These are phyloP conservation scores for Sardina pilchardus DNA, from an alignment of 2,113 vertebrate species.

Conservation along the genomic window DNA sequence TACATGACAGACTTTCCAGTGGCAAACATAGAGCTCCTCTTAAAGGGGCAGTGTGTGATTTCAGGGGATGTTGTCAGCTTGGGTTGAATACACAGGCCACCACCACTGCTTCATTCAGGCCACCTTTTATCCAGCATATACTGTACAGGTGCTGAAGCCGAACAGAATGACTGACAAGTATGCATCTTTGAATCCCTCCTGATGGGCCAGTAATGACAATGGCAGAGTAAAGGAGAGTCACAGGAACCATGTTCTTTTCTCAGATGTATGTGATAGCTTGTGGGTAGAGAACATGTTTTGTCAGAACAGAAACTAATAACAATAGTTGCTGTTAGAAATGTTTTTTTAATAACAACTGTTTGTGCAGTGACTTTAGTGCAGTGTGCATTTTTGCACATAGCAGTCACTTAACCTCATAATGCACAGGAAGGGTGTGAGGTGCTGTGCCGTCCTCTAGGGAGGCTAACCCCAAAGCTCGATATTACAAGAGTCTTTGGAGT, in stretches of 20 bases:
- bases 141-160: neutral
- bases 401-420: neutral
- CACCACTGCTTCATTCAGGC: neutral
- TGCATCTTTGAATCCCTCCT: neutral
- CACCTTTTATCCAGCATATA: neutral
- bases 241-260: neutral
- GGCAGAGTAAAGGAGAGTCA: neutral
- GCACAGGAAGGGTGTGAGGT: neutral
- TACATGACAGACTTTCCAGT: neutral
- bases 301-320: neutral
- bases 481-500: neutral
- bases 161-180: neutral
- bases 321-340: too few relatives aligned
- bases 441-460: neutral
- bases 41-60: neutral
- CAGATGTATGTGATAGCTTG: neutral
- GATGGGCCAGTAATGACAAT: too few relatives aligned
- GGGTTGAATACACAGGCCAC: neutral
- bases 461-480: neutral
- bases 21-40: neutral
- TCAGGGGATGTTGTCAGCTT: neutral
- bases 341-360: neutral
- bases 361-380: neutral
- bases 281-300: neutral
- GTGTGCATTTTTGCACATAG: neutral